Evolutionary conservation across 2,113 vertebrate genomes (phyloP).

Genomic region (Nematolebias whitei): DNA sequence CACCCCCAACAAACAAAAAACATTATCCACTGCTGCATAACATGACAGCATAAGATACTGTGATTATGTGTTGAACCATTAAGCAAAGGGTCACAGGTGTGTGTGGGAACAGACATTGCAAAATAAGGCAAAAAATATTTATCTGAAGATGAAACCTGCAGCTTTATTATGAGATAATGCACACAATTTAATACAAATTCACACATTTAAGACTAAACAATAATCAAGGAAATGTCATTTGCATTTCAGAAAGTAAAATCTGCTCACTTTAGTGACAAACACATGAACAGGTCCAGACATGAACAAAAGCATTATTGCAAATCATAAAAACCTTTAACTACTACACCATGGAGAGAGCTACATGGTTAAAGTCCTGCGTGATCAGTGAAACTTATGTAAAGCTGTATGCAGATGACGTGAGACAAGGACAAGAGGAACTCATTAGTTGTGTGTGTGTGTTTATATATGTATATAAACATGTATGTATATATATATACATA

Average conservation of each 20-base stretch:
- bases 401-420: background rate
- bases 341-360: too few species aligned
- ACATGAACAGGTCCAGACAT: too few species aligned
- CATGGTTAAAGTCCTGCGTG: too few species aligned
- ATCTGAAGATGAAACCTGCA: background rate
- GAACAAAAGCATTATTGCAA: too few species aligned
- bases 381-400: too few species aligned
- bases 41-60: conserved; percentile 7
- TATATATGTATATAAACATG: too few species aligned
- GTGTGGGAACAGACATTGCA: too few species aligned
- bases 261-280: background rate
- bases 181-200: background rate
- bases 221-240: background rate
- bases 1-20: conserved; percentile 10
- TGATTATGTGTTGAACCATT: conserved; percentile 9
- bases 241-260: background rate
- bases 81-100: background rate
- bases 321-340: too few species aligned
- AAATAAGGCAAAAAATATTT: too few species aligned
- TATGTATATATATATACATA: too few species aligned
- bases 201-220: background rate
- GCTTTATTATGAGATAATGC: background rate
- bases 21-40: conserved; percentile 15
- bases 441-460: too few species aligned
- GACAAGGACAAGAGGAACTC: background rate